phyloP scores from a whole-genome alignment of 2,888 invertebrate genomes.

The Amorpha juglandis region DNA sequence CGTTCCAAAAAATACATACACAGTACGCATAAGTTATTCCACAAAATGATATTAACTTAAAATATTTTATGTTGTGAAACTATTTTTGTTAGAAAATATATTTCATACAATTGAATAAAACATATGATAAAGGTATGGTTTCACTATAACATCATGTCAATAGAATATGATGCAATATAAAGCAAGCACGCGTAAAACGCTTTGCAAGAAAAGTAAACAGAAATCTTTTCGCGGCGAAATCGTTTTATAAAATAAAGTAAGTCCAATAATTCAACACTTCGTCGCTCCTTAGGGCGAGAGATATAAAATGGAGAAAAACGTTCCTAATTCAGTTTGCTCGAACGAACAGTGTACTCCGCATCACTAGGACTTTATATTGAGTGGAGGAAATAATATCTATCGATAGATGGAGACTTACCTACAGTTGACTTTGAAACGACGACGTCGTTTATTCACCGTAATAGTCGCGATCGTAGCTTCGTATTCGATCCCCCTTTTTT shows the following conservation, averaged over 20 bases:
- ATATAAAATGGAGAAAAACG: slow-evolving; percentile 80
- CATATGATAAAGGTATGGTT: background rate
- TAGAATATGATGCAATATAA: slow-evolving; percentile 53
- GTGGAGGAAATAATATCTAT: slow-evolving; percentile 65
- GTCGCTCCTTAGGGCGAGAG: slow-evolving; percentile 69
- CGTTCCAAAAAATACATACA: too few species aligned
- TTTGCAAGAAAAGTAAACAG: slow-evolving; percentile 71
- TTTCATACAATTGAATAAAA: background rate
- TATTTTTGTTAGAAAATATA: too few species aligned
- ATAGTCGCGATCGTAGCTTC: slow-evolving; percentile 43
- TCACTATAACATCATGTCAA: slow-evolving; percentile 57
- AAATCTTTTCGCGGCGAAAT: slow-evolving; percentile 67
- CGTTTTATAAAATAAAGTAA: slow-evolving; percentile 80
- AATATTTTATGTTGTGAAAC: too few species aligned
- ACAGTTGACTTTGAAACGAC: slow-evolving; percentile 54
- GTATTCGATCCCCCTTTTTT: slow-evolving; percentile 43
- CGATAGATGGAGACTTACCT: slow-evolving; percentile 55
- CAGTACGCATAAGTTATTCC: too few species aligned
- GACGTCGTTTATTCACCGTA: slow-evolving; percentile 55
- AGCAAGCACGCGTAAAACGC: slow-evolving; percentile 51
- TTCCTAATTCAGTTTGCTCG: slow-evolving; percentile 78
- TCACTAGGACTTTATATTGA: slow-evolving; percentile 62
- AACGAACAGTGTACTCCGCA: slow-evolving; percentile 63
- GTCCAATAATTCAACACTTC: slow-evolving; percentile 80
- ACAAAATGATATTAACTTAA: too few species aligned